Evolutionary conservation across 2,888 invertebrate species (phyloP).

Genomic region (Drosophila falleni): DNA sequence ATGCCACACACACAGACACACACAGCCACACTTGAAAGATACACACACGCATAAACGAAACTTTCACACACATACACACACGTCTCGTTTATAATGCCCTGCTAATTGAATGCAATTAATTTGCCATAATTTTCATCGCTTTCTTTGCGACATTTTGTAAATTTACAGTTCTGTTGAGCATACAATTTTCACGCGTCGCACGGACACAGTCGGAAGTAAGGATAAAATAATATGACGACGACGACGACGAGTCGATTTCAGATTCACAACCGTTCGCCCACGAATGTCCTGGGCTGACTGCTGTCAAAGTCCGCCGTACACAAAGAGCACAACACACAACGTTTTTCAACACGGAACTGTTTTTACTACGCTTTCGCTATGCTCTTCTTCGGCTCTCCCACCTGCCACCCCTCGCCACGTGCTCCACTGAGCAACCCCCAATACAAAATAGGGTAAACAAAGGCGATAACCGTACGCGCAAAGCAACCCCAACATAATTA

Average conservation of each 20-base stretch:
- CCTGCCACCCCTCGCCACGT: not conserved
- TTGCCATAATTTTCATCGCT: conserved; percentile 28
- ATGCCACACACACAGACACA: conserved; percentile 12
- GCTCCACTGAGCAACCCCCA: conserved; percentile 66
- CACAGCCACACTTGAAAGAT: conserved; percentile 2
- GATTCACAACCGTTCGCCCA: conserved; percentile 83
- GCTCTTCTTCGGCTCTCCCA: conserved; percentile 13
- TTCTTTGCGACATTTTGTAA: conserved; percentile 33
- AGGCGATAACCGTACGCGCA: conserved; percentile 35
- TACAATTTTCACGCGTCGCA: conserved; percentile 61
- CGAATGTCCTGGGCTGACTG: conserved; percentile 77
- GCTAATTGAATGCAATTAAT: conserved; percentile 55
- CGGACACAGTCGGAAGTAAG: conserved; percentile 9
- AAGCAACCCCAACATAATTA: conserved; percentile 66
- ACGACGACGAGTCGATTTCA: conserved; percentile 17
- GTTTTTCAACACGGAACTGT: conserved; percentile 69
- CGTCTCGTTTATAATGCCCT: conserved; percentile 3
- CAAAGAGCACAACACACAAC: conserved; percentile 6
- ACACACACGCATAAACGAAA: conserved; percentile 9
- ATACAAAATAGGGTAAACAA: conserved; percentile 63
- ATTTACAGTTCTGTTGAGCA: conserved; percentile 40
- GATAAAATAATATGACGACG: conserved; percentile 4
- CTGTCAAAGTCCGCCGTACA: conserved; percentile 46
- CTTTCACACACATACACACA: conserved; percentile 17
- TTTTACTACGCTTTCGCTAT: conserved; percentile 51